A percentile compares a stretch with the other conserved stretches of the same genome.
phyloP scores from a whole-genome alignment of 2,888 invertebrate genomes.

The Pheosia gnoma region DNA sequence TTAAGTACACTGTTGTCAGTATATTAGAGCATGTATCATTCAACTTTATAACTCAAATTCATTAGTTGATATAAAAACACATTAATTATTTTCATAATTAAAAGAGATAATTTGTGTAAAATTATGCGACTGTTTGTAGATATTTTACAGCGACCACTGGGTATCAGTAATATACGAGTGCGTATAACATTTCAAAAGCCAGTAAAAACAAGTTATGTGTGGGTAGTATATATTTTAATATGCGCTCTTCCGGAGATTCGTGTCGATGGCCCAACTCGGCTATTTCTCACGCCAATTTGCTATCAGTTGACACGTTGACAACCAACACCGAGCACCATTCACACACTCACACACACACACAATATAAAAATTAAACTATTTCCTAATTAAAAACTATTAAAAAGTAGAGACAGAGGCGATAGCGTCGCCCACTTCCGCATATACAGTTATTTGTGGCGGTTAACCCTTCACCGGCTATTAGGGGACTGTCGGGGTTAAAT shows the following conservation, averaged over 20 bases:
- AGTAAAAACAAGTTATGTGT: constrained; percentile 35
- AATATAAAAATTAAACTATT: constrained; percentile 80
- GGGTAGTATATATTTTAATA: constrained; percentile 30
- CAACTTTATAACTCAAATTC: neutral
- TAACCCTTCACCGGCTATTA: constrained; percentile 82
- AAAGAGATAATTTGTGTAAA: constrained; percentile 27
- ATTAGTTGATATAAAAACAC: constrained; percentile 1
- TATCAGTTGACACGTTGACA: constrained; percentile 59
- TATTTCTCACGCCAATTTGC: constrained; percentile 77
- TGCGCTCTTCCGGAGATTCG: constrained; percentile 42
- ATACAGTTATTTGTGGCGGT: constrained; percentile 77
- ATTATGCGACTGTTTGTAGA: constrained; percentile 18
- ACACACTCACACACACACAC: constrained; percentile 25
- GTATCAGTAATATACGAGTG: constrained; percentile 15
- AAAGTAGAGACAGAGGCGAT: constrained; percentile 62
- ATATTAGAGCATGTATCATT: neutral
- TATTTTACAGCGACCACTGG: constrained; percentile 16
- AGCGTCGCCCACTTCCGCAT: constrained; percentile 76
- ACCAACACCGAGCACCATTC: constrained; percentile 46
- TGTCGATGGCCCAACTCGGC: constrained; percentile 47
- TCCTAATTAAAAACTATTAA: constrained; percentile 83
- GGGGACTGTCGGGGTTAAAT: constrained; percentile 79
- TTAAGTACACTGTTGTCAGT: neutral
- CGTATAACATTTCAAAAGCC: constrained; percentile 30
- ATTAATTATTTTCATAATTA: constrained; percentile 9